phyloP scores from a whole-genome alignment of 2,113 vertebrate genomes.

The Stigmatopora nigra region DNA sequence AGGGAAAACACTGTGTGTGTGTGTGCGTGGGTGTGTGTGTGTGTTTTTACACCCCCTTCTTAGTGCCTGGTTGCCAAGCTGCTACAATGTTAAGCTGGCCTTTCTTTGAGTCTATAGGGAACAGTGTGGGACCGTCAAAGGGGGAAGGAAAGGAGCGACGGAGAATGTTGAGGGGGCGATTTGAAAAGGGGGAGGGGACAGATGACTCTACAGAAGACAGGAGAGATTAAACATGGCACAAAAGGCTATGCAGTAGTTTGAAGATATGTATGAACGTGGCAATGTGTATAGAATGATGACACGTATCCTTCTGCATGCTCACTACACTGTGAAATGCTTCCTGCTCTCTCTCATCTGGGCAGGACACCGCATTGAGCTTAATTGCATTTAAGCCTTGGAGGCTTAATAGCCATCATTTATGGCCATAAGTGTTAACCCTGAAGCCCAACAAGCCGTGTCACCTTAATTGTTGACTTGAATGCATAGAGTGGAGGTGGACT shows the following conservation, averaged over 20 bases:
- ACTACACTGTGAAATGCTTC: not conserved
- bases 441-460: constrained; percentile 17
- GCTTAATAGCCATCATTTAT: constrained; percentile 11
- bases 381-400: constrained; percentile 13
- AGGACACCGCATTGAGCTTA: constrained; percentile 17
- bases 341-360: constrained; percentile 19
- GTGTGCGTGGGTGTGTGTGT: constrained; percentile 24
- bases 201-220: constrained; percentile 32
- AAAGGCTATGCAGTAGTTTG: constrained; percentile 31
- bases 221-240: constrained; percentile 38
- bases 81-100: constrained; percentile 68
- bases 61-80: constrained; percentile 67
- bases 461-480: not conserved
- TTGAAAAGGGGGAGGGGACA: constrained; percentile 25
- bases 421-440: constrained; percentile 14
- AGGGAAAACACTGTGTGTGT: constrained; percentile 56
- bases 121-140: constrained; percentile 52
- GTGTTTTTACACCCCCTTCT: constrained; percentile 37
- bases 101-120: constrained; percentile 63
- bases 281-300: constrained; percentile 15
- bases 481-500: constrained; percentile 1
- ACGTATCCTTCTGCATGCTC: constrained; percentile 18
- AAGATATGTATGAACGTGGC: constrained; percentile 38
- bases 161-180: constrained; percentile 19
- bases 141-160: constrained; percentile 33